These are phyloP conservation scores for Euspilapteryx auroguttella DNA, from an alignment of 2,888 invertebrate species.

Conservation along the genomic window DNA sequence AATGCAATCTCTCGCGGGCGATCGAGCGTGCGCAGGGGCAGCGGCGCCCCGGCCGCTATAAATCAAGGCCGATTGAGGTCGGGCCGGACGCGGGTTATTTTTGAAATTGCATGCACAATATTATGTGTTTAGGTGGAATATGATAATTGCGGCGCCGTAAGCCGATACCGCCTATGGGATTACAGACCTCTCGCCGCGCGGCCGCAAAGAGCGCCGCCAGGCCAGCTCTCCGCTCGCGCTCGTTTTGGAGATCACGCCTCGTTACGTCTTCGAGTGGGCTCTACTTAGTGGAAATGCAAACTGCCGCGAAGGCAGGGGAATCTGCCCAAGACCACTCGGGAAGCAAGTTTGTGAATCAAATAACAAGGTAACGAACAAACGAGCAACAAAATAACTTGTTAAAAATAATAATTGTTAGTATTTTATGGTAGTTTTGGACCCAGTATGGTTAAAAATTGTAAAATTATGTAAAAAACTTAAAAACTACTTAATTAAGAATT, in stretches of 20 bases:
- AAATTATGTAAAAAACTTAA: too few species aligned
- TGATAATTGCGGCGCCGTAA: slow-evolving; percentile 59
- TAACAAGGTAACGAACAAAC: too few species aligned
- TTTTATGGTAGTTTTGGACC: too few species aligned
- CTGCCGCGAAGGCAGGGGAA: slow-evolving; percentile 11
- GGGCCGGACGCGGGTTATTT: slow-evolving; percentile 52
- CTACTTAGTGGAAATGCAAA: slow-evolving; percentile 19
- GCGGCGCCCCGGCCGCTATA: slow-evolving; percentile 30
- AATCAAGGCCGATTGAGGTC: slow-evolving; percentile 50
- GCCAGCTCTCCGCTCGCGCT: slow-evolving; percentile 11
- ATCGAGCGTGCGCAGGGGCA: too few species aligned
- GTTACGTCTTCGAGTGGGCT: slow-evolving; percentile 8
- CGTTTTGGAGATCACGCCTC: slow-evolving; percentile 9
- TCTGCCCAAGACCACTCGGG: too few species aligned
- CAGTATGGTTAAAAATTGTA: too few species aligned
- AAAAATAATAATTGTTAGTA: too few species aligned
- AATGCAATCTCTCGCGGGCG: slow-evolving; percentile 23
- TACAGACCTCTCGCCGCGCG: slow-evolving; percentile 35
- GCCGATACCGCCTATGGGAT: slow-evolving; percentile 52
- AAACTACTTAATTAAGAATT: too few species aligned
- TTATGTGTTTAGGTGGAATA: slow-evolving; percentile 61
- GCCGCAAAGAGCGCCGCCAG: slow-evolving; percentile 4
- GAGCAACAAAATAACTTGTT: too few species aligned
- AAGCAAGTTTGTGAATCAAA: too few species aligned
- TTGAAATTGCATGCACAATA: slow-evolving; percentile 60